A percentile compares a stretch with the other conserved stretches of the same genome.
Conservation (phyloP, 2,888 invertebrate species). For the Encarsia formosa region DNA sequence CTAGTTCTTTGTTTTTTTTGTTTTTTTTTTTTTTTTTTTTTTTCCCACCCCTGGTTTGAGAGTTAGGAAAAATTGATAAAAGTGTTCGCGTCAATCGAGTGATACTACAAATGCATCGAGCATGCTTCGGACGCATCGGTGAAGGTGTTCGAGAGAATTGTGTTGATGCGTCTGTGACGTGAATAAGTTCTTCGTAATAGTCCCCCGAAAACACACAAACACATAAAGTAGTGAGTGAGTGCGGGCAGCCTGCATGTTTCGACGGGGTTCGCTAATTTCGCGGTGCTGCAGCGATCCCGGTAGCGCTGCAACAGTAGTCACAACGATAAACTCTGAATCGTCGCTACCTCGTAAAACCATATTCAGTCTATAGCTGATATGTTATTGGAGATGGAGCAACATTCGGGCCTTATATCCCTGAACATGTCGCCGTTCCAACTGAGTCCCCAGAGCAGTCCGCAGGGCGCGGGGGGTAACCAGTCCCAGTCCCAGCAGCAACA, state of each 20-base stretch:
- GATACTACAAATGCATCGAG: conserved; percentile 13
- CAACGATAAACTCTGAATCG: not conserved
- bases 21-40: too few species aligned
- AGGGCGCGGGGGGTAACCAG: conserved; percentile 47
- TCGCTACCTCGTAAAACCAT: not conserved
- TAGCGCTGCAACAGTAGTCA: not conserved
- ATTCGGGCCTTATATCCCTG: conserved; percentile 78
- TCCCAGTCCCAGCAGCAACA: conserved; percentile 43
- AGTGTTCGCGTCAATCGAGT: too few species aligned
- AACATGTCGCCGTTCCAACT: conserved; percentile 85
- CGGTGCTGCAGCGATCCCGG: not conserved
- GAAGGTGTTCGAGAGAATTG: conserved; percentile 8
- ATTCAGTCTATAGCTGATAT: conserved; percentile 52
- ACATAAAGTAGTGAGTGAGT: too few species aligned
- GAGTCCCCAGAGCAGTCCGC: conserved; percentile 69
- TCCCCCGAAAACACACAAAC: too few species aligned
- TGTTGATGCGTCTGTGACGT: not conserved
- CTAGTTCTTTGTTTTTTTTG: too few species aligned
- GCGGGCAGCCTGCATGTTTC: conserved; percentile 16
- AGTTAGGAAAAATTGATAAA: too few species aligned
- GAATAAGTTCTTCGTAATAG: too few species aligned
- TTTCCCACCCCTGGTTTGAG: too few species aligned
- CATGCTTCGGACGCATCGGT: conserved; percentile 26
- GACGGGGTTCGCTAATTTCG: not conserved
- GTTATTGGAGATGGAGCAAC: conserved; percentile 84